Base-by-base conservation (phyloP, 2,888 invertebrate species). In the Abscondita cerata region DNA sequence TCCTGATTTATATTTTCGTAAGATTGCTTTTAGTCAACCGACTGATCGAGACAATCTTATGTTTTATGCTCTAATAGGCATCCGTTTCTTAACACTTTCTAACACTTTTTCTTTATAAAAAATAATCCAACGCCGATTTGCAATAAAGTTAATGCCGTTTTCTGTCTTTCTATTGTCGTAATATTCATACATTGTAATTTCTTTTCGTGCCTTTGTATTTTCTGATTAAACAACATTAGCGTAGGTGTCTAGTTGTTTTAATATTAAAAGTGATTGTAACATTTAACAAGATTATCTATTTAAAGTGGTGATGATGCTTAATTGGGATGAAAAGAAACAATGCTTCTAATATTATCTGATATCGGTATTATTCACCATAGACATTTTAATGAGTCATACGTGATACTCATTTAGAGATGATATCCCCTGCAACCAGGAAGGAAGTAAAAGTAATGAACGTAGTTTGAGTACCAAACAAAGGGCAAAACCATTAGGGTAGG, bases 401-500 rank as follows among this genome's bases (percentile, higher is more conserved):
- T 41, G 9, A 15, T 41, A 25, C 25, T 25, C 25, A 6, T 25
- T 2, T 25, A 25, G 4, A 25, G 25, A 25, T 25, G 25, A 4
- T 25, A 25, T 25, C 25, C 2, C 25, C 4, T 25, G 6, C 25
- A 25, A 56, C 56, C 58, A 57, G 62, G 62, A 62, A 62, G 62
- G 62, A 62, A 62, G 54, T 54, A 38, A 51, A 40, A 53, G 52
- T 33, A 53, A 52, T 38, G n/a, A 38, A 48, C 38, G 40, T 40
- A 47, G 36, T 59, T 54, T 55, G 25, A 19, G 33, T 41, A 41
- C 16, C 25, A 51, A 51, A 51, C 33, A 34, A 51, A 51, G 44
- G 34, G 46, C 16, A 15, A 15, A 59, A 20, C 40, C 19, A 62
- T 57, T 57, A 50, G 57, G 62, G 62, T 62, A 54, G 62, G 61